Conservation (phyloP, 1,140 invertebrate species). For the Scaptomyza montana region DNA sequence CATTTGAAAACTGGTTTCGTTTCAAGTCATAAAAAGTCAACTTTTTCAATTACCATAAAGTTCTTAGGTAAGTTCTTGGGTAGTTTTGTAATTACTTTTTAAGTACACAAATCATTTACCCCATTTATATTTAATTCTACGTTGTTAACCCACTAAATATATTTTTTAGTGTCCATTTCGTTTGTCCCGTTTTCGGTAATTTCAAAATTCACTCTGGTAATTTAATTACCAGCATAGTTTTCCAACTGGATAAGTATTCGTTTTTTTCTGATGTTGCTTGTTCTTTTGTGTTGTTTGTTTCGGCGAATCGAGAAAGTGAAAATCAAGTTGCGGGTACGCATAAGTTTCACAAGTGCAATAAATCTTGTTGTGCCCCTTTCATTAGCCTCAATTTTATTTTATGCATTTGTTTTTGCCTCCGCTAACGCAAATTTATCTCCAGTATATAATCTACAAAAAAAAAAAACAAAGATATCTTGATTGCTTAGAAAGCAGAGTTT, state of each 20-base stretch:
- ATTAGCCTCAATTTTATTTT: constrained; percentile 64
- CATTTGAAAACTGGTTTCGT: not conserved
- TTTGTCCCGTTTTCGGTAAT: constrained; percentile 35
- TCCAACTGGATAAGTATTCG: constrained; percentile 1
- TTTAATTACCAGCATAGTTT: constrained; percentile 48
- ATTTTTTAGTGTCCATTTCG: constrained; percentile 14
- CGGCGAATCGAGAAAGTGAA: constrained; percentile 63
- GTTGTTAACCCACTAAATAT: constrained; percentile 21
- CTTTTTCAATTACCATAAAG: not conserved
- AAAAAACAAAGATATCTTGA: constrained; percentile 45
- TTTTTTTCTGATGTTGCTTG: constrained; percentile 19
- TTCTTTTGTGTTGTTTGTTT: constrained; percentile 5
- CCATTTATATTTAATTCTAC: constrained; percentile 6
- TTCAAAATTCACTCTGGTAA: constrained; percentile 47
- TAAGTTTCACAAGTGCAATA: constrained; percentile 66
- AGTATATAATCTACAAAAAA: constrained; percentile 46
- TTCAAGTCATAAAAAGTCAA: not conserved
- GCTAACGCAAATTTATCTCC: constrained; percentile 52
- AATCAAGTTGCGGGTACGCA: constrained; percentile 46
- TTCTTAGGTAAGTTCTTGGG: not conserved
- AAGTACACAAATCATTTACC: constrained; percentile 13
- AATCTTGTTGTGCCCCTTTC: constrained; percentile 66
- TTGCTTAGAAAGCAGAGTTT: constrained; percentile 59
- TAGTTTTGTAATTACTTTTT: not conserved
- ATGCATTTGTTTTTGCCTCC: constrained; percentile 35